Conservation (phyloP, 2,888 invertebrate genomes). For the Mimumesa dahlbomi region DNA sequence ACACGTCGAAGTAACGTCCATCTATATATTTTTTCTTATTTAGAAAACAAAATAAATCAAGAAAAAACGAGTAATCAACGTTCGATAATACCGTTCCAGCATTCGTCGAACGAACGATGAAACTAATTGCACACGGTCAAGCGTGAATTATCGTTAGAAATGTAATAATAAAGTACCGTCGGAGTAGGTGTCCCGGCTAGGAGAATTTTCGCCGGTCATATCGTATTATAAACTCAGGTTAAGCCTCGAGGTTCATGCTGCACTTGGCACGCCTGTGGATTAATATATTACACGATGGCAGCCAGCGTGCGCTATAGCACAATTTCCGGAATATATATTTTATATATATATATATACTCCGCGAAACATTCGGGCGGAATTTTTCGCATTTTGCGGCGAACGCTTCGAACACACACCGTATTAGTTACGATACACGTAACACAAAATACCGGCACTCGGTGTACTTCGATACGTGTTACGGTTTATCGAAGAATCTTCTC, state of each 20-base stretch:
- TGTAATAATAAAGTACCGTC: background rate
- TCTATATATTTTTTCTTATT: too few species aligned
- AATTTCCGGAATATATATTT: background rate
- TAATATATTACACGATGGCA: conserved; percentile 23
- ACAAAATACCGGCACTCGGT: conserved; percentile 14
- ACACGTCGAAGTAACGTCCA: too few species aligned
- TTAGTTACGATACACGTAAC: conserved; percentile 29
- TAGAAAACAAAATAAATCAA: too few species aligned
- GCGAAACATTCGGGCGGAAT: conserved; percentile 26
- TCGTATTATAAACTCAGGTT: conserved; percentile 10
- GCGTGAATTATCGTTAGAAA: background rate
- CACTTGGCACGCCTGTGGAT: conserved; percentile 28
- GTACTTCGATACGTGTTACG: conserved; percentile 30
- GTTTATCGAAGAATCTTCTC: conserved; percentile 36
- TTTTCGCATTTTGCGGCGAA: conserved; percentile 24
- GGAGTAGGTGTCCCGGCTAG: background rate
- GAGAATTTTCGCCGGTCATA: conserved; percentile 2
- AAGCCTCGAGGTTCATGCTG: conserved; percentile 17
- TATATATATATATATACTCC: too few species aligned
- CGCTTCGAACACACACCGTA: conserved; percentile 1
- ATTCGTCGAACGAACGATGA: background rate
- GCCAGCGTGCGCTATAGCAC: background rate
- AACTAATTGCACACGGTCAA: background rate
- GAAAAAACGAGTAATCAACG: too few species aligned
- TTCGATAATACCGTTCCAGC: too few species aligned